A percentile compares a stretch with the other conserved stretches of the same genome.
These are phyloP conservation scores for Drosophila multiciliata DNA, from an alignment of 2,888 invertebrate genomes.

Conservation along the genomic window DNA sequence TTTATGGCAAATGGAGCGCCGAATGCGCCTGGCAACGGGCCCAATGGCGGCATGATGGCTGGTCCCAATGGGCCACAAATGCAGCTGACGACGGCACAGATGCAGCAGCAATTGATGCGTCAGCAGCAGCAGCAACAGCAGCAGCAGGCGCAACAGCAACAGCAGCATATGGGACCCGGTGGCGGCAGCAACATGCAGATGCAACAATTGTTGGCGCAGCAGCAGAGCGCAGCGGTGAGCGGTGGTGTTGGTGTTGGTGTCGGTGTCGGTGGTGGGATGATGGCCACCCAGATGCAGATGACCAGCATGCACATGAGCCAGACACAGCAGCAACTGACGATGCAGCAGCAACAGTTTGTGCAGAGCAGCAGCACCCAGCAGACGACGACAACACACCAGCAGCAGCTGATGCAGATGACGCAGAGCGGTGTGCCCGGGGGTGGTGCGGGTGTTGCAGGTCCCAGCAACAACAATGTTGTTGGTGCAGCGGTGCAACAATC, in stretches of 20 bases:
- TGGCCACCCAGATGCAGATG: constrained; percentile 86
- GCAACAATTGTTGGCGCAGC: constrained; percentile 83
- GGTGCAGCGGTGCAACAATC: constrained; percentile 25
- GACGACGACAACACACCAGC: constrained; percentile 82
- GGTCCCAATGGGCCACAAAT: constrained; percentile 82
- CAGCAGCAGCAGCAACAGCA: constrained; percentile 84
- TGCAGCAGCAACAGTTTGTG: constrained; percentile 84
- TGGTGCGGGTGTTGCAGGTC: constrained; percentile 32
- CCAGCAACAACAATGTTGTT: constrained; percentile 56
- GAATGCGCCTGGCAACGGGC: constrained; percentile 61
- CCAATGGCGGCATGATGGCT: constrained; percentile 71
- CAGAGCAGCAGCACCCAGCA: constrained; percentile 75
- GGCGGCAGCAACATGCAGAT: constrained; percentile 79
- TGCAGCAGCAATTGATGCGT: constrained; percentile 86
- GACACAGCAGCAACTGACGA: constrained; percentile 83
- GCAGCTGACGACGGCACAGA: constrained; percentile 85
- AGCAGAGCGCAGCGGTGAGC: constrained; percentile 56
- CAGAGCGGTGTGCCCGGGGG: constrained; percentile 35
- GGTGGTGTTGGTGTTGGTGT: constrained; percentile 50
- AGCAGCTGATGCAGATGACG: constrained; percentile 83
- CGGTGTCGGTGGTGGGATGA: constrained; percentile 59
- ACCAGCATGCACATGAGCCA: constrained; percentile 90
- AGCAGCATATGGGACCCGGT: constrained; percentile 82
- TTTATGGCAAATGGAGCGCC: constrained; percentile 82
- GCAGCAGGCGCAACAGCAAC: constrained; percentile 83